Evolutionary conservation across 2,888 invertebrate species (phyloP), one percentile per base, ranked within the genome.

Genomic region (Cynaeus angustus): DNA sequence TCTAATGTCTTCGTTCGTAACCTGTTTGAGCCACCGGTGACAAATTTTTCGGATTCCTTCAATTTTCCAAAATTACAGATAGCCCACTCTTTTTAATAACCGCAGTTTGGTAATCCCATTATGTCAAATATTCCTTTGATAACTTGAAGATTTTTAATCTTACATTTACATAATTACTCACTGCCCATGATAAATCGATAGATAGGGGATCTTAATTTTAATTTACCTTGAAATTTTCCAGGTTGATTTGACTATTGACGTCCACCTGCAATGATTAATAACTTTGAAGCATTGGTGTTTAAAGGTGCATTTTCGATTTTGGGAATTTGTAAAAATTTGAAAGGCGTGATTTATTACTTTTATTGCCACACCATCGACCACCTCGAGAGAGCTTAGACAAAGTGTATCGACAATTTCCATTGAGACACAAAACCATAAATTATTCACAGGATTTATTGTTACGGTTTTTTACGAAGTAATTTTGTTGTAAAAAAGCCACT

Each of bases 291-390:
- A n/a, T n/a, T n/a, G n/a, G n/a, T n/a, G n/a, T n/a, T n/a, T n/a
- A n/a, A n/a, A n/a, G n/a, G n/a, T n/a, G n/a, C n/a, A n/a, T n/a
- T n/a, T n/a, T n/a, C n/a, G n/a, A n/a, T 37, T 37, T 48, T 61
- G 33, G 33, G 48, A 48, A 41, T 61, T 48, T 61, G 61, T 61
- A 37, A 46, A 61, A 61, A 61, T 61, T 61, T 61, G 46, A 48
- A 46, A 37, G 26, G 61, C n/a, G 48, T 61, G 61, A 61, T 61
- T 61, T 61, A 61, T 61, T 61, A 50, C 48, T 48, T 48, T 61
- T 48, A 61, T 46, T 46, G 48, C 61, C 30, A 45, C 45, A 43
- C 58, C 58, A 58, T 58, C 58, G 45, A 58, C 58, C 58, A 30
- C 30, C 61, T 48, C 61, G 46, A 21, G 48, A 50, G 48, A 48